Base-by-base conservation (phyloP, 2,888 invertebrate species). In the Limnephilus auricula region DNA sequence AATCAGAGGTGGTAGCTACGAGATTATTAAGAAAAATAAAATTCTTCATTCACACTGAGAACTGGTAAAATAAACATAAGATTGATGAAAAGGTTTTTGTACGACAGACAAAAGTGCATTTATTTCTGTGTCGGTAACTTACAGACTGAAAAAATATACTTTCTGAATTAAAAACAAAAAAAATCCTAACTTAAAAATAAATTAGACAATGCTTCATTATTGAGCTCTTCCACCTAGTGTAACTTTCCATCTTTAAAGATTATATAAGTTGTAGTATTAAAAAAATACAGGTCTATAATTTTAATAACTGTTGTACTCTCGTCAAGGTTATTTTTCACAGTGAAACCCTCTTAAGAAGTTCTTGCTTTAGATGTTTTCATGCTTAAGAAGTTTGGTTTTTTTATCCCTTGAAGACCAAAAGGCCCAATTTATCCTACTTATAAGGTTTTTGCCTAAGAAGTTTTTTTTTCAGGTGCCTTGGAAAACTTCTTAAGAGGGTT, bases 41-140 rank as follows among this genome's bases (percentile, higher is more conserved):
- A 82, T 82, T 82, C 82, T 82, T 82, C 34, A 82, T 82, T 34
- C 82, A 82, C 34, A 82, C 34, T 34, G 82, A 82, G 82, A 82
- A 82, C 82, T 37, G 18, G n/a, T 65, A 65, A 65, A 65, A n/a
- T 65, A 65, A 65, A 65, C 25, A 6, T 65, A 65, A 25, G 65
- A 65, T 65, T 65, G n/a, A 65, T 45, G 84, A 84, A 84, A 90
- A 83, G 83, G 3, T 30, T 32, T 90, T 90, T 90, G 90, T 90
- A 90, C 90, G 90, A 90, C 32, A 83, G n/a, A 90, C 83, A 84
- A n/a, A 90, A 90, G 90, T 90, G 90, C 90, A 84, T 45, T 79
- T 25, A 25, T 65, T 89, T 31, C 89, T 80, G 31, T 80, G n/a
- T 31, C 30, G 9, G 45, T 40, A 45, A 45, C 32, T 50, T 45